phyloP scores from a whole-genome alignment of 2,888 invertebrate genomes.

The Stomorhina lunata region DNA sequence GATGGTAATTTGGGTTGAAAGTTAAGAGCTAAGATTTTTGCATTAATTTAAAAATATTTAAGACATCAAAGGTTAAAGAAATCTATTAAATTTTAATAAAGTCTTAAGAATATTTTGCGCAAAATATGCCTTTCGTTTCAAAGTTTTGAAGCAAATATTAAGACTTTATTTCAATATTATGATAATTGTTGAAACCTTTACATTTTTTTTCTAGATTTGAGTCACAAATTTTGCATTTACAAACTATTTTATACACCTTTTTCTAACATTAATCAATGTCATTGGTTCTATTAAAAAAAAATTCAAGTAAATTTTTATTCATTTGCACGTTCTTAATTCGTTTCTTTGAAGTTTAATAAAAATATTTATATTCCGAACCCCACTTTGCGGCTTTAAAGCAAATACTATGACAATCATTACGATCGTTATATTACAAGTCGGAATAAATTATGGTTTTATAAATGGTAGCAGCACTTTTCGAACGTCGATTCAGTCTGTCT shows the following conservation, averaged over 20 bases:
- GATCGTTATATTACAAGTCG: constrained; percentile 13
- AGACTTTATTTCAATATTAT: no score
- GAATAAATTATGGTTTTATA: constrained; percentile 40
- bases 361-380: constrained; percentile 9
- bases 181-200: no score
- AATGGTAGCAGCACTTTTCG: constrained; percentile 16
- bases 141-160: no score
- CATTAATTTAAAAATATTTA: no score
- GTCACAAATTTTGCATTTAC: background rate
- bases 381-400: constrained; percentile 7
- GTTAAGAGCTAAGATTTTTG: background rate
- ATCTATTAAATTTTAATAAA: no score
- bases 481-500: background rate
- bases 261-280: constrained; percentile 11
- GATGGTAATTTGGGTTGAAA: background rate
- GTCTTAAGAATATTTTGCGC: no score
- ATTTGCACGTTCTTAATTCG: background rate
- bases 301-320: background rate
- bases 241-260: background rate
- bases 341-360: background rate
- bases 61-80: no score
- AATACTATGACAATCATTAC: constrained; percentile 19
- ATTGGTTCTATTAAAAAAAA: background rate
- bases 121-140: no score
- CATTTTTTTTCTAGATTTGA: background rate